These are phyloP conservation scores for Drosophila anomelani DNA, from an alignment of 2,888 invertebrate genomes.

Conservation along the genomic window DNA sequence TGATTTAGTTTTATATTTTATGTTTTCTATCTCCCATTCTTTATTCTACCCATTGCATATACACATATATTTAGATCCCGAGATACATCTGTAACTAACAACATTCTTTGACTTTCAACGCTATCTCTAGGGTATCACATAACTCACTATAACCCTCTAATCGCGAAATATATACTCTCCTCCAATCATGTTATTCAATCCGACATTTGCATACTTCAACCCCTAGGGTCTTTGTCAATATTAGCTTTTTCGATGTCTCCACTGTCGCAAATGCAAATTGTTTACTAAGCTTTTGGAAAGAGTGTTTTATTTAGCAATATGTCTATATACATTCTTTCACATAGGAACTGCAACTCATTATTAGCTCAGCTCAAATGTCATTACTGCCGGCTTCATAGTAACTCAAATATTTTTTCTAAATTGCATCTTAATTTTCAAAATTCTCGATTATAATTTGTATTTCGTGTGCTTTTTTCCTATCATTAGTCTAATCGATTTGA, in stretches of 20 bases:
- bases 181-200: slow-evolving; percentile 9
- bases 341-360: background rate
- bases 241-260: slow-evolving; percentile 3
- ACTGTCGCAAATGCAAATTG: slow-evolving; percentile 15
- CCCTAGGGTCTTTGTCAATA: slow-evolving; percentile 12
- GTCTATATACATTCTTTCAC: slow-evolving; percentile 1
- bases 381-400: background rate
- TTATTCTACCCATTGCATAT: too few relatives aligned
- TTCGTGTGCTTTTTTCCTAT: slow-evolving; percentile 2
- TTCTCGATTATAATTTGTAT: background rate
- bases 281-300: slow-evolving; percentile 2
- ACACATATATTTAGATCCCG: background rate
- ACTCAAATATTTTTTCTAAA: background rate
- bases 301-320: background rate
- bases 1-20: background rate
- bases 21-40: too few relatives aligned
- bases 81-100: background rate
- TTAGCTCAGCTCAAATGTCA: background rate
- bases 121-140: background rate
- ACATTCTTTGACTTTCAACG: background rate
- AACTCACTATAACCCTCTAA: background rate
- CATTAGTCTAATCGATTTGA: slow-evolving; percentile 8
- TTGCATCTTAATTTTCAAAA: background rate
- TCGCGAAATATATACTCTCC: background rate
- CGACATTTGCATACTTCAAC: slow-evolving; percentile 24